Evolutionary conservation across 2,797 vertebrate species (phyloP).

Genomic region (Micropoecilia bifurca): DNA sequence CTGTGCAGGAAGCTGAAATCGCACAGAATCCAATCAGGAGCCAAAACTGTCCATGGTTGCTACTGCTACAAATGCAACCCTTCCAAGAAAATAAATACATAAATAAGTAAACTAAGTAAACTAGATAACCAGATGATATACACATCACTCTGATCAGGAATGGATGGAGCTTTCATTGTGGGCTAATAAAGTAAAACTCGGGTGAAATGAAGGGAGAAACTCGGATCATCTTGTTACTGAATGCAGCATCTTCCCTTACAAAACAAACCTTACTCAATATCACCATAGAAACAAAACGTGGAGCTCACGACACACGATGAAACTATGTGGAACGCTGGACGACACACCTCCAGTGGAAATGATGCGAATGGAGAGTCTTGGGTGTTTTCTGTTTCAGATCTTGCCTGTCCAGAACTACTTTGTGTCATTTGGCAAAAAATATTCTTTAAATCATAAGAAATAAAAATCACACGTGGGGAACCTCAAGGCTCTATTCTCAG

Average conservation of each 20-base stretch:
- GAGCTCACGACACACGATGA: not conserved
- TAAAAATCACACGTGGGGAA: not conserved
- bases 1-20: constrained; percentile 23
- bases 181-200: not conserved
- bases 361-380: not conserved
- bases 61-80: not conserved
- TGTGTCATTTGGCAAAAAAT: not conserved
- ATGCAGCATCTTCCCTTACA: not conserved
- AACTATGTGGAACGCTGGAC: not conserved
- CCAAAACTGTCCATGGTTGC: not conserved
- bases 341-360: not conserved
- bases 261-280: not conserved
- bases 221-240: not conserved
- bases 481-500: not conserved
- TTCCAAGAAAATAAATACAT: not conserved
- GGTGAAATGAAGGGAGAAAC: not conserved
- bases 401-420: not conserved
- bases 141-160: not conserved
- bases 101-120: not conserved
- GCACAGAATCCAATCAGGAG: not conserved
- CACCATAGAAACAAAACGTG: not conserved
- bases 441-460: not conserved
- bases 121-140: not conserved
- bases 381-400: not conserved
- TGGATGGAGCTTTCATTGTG: not conserved